Percentiles rank a stretch among this genome's conserved stretches.
Evolutionary conservation across 2,888 invertebrate species (phyloP).

Genomic region (Leptopilina myrica): DNA sequence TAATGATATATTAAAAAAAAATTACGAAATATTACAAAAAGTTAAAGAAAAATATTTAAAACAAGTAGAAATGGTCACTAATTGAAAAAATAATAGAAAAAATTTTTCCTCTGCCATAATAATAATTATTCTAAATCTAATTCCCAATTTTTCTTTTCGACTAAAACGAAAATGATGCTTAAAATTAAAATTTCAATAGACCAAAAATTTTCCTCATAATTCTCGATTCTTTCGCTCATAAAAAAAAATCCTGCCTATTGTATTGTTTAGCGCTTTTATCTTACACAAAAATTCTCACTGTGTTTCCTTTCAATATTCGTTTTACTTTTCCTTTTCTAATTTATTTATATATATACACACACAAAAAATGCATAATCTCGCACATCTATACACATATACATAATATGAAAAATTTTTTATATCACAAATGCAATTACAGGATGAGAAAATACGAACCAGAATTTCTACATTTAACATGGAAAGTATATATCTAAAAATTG

Average conservation of each 20-base stretch:
- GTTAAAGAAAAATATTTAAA: no score
- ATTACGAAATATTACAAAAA: no score
- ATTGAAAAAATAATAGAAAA: no score
- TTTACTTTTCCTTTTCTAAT: background rate
- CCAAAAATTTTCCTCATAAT: background rate
- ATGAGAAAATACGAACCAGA: slow-evolving; percentile 8
- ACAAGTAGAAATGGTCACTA: no score
- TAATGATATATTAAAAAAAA: no score
- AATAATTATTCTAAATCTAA: no score
- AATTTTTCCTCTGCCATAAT: no score
- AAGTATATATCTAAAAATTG: background rate
- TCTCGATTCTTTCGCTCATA: background rate
- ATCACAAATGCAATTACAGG: slow-evolving; percentile 23
- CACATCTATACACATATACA: slow-evolving; percentile 54
- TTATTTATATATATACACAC: background rate
- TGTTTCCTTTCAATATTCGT: slow-evolving; percentile 64
- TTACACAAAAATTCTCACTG: slow-evolving; percentile 55
- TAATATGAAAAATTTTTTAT: slow-evolving; percentile 47
- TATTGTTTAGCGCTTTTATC: slow-evolving; percentile 17
- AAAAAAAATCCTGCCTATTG: background rate
- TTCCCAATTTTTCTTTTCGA: no score
- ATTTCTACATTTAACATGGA: background rate
- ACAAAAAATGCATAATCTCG: slow-evolving; percentile 5
- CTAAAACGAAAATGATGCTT: no score
- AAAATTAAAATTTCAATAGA: no score